Evolutionary conservation across 2,888 invertebrate genomes (phyloP), one percentile per base, ranked within the genome.

Genomic region (Argynnis bischoffii): DNA sequence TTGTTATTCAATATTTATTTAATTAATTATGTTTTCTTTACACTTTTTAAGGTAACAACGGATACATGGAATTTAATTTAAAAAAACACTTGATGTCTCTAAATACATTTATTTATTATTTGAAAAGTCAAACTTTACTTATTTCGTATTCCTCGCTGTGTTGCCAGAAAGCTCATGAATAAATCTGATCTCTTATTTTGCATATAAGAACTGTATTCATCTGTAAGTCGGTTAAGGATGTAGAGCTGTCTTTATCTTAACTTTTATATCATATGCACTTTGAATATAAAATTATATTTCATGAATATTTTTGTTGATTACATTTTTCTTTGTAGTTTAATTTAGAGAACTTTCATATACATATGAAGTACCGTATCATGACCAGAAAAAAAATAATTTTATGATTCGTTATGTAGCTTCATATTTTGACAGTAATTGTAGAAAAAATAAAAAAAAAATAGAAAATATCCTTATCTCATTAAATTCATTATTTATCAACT

Each of bases 111-210:
- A 63, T 66, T 63, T 65, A 50, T 31, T 53, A 41, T 41, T 41
- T 41, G 35, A 61, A 55, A 57, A 66, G 57, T 66, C 69, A 59
- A 69, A 69, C 63, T 66, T 69, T 51, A 63, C 57, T 63, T 69
- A 69, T 69, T 66, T 69, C 63, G 69, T 55, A 50, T 55, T 69
- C 54, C 56, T 63, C 57, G 66, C 70, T 70, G 64, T 64, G 68
- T 65, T 72, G 63, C 63, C 55, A 66, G 63, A 66, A 64, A 55
- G 63, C 60, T 69, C 66, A 69, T 69, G 69, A 69, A 66, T 69
- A 69, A 66, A 66, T 63, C 69, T 48, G 47, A 55, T 69, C 35
- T 69, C 21, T 50, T 54, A 21, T 31, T 63, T 69, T 59, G 66
- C 63, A 69, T 66, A 63, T 65, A 66, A 66, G 69, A 54, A 59